These are phyloP conservation scores for Galerucella nymphaeae DNA, from an alignment of 2,888 invertebrate species.

Conservation along the genomic window DNA sequence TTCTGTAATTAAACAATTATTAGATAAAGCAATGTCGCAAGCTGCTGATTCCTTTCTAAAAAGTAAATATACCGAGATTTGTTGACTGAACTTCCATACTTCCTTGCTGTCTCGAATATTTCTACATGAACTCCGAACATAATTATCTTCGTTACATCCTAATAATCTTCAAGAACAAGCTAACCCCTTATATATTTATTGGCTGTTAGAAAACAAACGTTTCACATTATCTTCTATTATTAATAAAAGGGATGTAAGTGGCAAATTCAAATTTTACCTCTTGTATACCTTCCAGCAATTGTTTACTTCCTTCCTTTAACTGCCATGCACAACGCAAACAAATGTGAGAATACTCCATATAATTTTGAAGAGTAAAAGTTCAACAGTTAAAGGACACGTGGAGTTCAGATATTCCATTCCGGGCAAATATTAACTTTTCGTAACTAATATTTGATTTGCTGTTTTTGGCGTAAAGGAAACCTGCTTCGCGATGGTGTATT, in stretches of 20 bases:
- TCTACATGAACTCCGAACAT: slow-evolving; percentile 8
- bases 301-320: slow-evolving; percentile 54
- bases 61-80: neutral
- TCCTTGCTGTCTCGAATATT: neutral
- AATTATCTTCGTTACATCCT: slow-evolving; percentile 13
- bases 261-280: slow-evolving; percentile 46
- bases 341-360: slow-evolving; percentile 55
- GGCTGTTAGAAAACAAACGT: slow-evolving; percentile 39
- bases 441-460: slow-evolving; percentile 42
- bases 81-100: neutral
- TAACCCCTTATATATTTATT: slow-evolving; percentile 24
- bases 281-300: slow-evolving; percentile 54
- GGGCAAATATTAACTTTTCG: slow-evolving; percentile 42
- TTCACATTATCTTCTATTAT: slow-evolving; percentile 37
- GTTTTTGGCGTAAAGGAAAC: slow-evolving; percentile 29
- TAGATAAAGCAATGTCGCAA: neutral
- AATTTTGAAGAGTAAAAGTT: slow-evolving; percentile 54
- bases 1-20: neutral
- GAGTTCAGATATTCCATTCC: slow-evolving; percentile 37
- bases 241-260: slow-evolving; percentile 48
- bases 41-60: neutral
- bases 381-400: slow-evolving; percentile 45
- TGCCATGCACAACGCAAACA: slow-evolving; percentile 49
- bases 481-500: slow-evolving; percentile 24
- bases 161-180: slow-evolving; percentile 25